Base-by-base conservation (phyloP, 2,888 invertebrate species). In the Agrilus mali region DNA sequence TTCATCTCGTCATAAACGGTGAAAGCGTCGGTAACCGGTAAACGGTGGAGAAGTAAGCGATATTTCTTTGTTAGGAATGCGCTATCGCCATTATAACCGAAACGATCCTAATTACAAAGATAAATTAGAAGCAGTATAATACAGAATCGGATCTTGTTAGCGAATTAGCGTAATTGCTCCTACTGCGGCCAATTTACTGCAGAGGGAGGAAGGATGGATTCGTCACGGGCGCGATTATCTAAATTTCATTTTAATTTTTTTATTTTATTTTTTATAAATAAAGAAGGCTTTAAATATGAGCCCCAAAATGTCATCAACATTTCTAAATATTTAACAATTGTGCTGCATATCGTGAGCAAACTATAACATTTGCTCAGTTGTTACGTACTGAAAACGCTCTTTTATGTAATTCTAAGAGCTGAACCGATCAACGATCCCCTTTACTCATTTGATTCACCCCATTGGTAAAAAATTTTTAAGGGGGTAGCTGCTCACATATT, bases 131-230 rank as follows among this genome's bases (percentile, higher is more conserved):
- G 48, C 46, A 49, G 49, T 47, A 49, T 52, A 53, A 53, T 53
- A 55, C 53, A 51, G 53, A 51, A 53, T 47, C 51, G 50, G 52
- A 53, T 53, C 54, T 50, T 52, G 54, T 54, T 54, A 53, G 51
- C 51, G 51, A 54, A 53, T 54, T 53, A 54, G 52, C 52, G 53
- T 54, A 54, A 54, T 54, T 53, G 51, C 51, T 43, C 40, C 51
- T 52, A 49, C 53, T 53, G 48, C 47, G 49, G 53, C 49, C 49
- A 52, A 53, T 52, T 53, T 51, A 52, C 48, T 50, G 44, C 50
- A 46, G 44, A 49, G 47, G 51, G 43, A 39, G 33, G 43, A 39
- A 31, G 40, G 46, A 44, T 44, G 42, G 44, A 46, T 41, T 46
- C 42, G 16, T 14, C 37, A 15, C 15, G 10, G n/a, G 3, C 17